phyloP scores from a whole-genome alignment of 2,797 vertebrate genomes.

The Betta splendens region DNA sequence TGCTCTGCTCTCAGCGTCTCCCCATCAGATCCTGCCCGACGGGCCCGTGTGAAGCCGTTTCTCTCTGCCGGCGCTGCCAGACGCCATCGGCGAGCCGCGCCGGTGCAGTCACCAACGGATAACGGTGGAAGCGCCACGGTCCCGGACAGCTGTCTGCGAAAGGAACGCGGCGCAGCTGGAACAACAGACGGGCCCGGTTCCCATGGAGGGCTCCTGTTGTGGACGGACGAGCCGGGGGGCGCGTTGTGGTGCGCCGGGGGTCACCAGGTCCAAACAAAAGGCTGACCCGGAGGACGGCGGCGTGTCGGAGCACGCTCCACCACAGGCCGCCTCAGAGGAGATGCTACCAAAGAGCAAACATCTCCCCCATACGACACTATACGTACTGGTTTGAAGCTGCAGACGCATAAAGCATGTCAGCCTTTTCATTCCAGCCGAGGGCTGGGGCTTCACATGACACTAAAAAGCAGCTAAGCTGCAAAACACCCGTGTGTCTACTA shows the following conservation, averaged over 20 bases:
- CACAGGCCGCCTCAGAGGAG: too few species aligned
- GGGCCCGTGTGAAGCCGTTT: constrained; percentile 45
- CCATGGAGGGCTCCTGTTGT: constrained; percentile 63
- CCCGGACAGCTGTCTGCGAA: constrained; percentile 69
- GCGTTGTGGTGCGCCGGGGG: constrained; percentile 47
- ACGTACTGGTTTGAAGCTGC: background rate
- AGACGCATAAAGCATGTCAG: constrained; percentile 1
- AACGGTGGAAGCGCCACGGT: constrained; percentile 65
- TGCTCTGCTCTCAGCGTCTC: constrained; percentile 12
- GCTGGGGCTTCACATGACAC: background rate
- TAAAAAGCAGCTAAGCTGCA: background rate
- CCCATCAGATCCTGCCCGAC: constrained; percentile 20
- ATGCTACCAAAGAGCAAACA: too few species aligned
- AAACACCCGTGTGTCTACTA: background rate
- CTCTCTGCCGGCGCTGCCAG: constrained; percentile 52
- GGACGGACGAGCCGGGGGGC: constrained; percentile 30
- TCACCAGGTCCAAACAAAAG: constrained; percentile 41
- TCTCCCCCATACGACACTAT: background rate
- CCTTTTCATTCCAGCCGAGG: constrained; percentile 1
- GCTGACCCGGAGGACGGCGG: background rate
- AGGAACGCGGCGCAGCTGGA: constrained; percentile 77
- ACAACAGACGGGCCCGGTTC: constrained; percentile 72
- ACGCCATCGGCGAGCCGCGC: constrained; percentile 52
- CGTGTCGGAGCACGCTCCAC: too few species aligned
- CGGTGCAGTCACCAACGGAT: constrained; percentile 69